Percentiles rank a stretch among this genome's conserved stretches.
phyloP scores from a whole-genome alignment of 2,113 vertebrate species.

The Pogona vitticeps region DNA sequence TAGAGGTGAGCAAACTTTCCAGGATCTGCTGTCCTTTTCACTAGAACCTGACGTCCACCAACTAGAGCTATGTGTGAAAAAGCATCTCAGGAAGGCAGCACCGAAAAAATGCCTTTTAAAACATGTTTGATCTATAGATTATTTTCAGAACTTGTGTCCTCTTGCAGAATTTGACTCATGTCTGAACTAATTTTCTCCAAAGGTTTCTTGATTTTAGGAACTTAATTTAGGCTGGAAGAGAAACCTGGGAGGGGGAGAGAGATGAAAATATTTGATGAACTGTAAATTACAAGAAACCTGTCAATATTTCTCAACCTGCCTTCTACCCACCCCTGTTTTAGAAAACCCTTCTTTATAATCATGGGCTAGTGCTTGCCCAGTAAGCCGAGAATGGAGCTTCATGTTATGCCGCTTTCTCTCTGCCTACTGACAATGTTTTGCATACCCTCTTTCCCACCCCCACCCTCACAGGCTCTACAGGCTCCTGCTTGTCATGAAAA shows the following conservation, averaged over 20 bases:
- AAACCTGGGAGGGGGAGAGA: not conserved
- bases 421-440: not conserved
- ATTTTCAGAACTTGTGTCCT: not conserved
- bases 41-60: not conserved
- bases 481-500: constrained; percentile 94
- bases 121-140: not conserved
- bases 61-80: not conserved
- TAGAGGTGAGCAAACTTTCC: not conserved
- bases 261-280: not conserved
- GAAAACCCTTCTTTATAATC: not conserved
- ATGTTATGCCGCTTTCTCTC: not conserved
- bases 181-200: too few species aligned
- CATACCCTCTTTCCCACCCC: too few species aligned
- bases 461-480: constrained; percentile 82
- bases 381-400: not conserved
- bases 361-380: not conserved
- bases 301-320: too few species aligned
- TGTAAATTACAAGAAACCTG: not conserved
- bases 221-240: not conserved
- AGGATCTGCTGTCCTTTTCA: not conserved
- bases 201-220: not conserved
- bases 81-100: not conserved
- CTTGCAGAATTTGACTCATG: too few species aligned
- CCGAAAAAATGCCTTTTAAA: too few species aligned
- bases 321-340: not conserved